A percentile compares a stretch with the other conserved stretches of the same genome.
Evolutionary conservation across 1,140 invertebrate genomes (phyloP).

Genomic region (Pseudomyrmex sp.): DNA sequence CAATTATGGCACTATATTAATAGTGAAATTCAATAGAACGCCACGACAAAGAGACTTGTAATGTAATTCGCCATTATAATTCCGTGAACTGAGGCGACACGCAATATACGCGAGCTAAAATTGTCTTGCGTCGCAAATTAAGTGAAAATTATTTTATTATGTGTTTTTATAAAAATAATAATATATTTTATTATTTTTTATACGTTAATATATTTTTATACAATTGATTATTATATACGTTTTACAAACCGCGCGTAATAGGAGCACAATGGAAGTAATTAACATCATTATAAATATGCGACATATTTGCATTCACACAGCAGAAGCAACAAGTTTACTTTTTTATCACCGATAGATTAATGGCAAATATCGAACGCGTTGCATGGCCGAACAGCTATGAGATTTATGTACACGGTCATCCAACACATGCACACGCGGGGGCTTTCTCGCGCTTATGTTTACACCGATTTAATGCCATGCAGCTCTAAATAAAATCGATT

Average conservation of each 20-base stretch:
- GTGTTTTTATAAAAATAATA: too few relatives aligned
- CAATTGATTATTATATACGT: too few relatives aligned
- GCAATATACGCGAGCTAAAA: not conserved
- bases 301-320: not conserved
- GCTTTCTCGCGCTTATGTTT: not conserved
- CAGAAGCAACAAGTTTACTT: slow-evolving; percentile 67
- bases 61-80: slow-evolving; percentile 40
- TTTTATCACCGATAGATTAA: slow-evolving; percentile 41
- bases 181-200: too few relatives aligned
- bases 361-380: slow-evolving; percentile 40
- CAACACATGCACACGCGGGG: not conserved
- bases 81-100: slow-evolving; percentile 7
- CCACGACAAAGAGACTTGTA: slow-evolving; percentile 43
- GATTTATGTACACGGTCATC: slow-evolving; percentile 61
- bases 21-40: slow-evolving; percentile 50
- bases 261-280: slow-evolving; percentile 13
- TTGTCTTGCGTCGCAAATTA: slow-evolving; percentile 29
- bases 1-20: slow-evolving; percentile 48
- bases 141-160: slow-evolving; percentile 7
- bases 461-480: slow-evolving; percentile 41
- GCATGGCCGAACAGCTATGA: slow-evolving; percentile 47
- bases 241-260: not conserved
- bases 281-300: not conserved
- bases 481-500: slow-evolving; percentile 67
- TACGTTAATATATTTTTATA: too few relatives aligned